phyloP scores from a whole-genome alignment of 2,113 vertebrate species.

The Chelonoidis abingdonii region DNA sequence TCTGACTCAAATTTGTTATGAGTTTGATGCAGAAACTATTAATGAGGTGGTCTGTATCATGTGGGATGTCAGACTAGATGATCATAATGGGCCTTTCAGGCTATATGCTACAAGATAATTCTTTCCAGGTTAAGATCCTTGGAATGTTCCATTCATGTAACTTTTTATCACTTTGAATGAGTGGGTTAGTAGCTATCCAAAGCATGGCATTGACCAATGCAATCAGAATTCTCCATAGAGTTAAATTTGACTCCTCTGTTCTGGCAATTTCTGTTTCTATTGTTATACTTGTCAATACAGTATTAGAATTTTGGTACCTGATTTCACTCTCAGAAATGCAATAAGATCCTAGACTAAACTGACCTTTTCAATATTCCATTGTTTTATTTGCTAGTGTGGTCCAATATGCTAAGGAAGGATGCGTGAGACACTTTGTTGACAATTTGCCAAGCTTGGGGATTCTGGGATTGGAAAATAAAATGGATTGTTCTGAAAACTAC shows the following conservation, averaged over 20 bases:
- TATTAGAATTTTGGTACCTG: not conserved
- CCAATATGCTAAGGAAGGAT: not conserved
- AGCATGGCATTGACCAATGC: not conserved
- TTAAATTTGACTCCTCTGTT: not conserved
- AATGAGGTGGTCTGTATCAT: not conserved
- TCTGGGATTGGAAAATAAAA: not conserved
- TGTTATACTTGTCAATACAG: not conserved
- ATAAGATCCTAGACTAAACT: slow-evolving; percentile 24
- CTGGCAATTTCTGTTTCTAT: not conserved
- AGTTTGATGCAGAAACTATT: not conserved
- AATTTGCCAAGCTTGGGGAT: not conserved
- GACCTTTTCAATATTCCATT: slow-evolving; percentile 38
- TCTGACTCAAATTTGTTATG: not conserved
- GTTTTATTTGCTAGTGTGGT: slow-evolving; percentile 29
- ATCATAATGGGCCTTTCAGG: rapidly evolving
- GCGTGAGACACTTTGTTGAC: not conserved
- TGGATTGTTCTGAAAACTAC: slow-evolving; percentile 15
- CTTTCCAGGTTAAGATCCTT: not conserved
- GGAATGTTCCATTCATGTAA: not conserved
- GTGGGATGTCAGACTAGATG: not conserved
- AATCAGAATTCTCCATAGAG: not conserved
- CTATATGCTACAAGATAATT: not conserved
- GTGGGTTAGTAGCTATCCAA: not conserved
- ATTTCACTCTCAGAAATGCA: slow-evolving; percentile 41
- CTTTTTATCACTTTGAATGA: not conserved